Conservation (phyloP, 2,797 vertebrate species). For the Hippocampus kuda region DNA sequence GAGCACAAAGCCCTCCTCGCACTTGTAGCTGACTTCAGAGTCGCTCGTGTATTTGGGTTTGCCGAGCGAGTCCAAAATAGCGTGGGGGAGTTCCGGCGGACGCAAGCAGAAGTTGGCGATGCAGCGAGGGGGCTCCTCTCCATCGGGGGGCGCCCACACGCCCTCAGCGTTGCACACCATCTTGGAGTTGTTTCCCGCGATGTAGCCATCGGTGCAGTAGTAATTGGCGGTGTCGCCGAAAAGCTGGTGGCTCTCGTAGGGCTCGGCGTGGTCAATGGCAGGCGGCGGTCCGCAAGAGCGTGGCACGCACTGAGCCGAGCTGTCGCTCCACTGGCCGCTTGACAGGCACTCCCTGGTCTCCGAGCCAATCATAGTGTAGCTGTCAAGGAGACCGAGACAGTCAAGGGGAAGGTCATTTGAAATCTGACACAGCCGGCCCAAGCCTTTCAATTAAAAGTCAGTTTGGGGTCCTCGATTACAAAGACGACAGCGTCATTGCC, state of each 20-base stretch:
- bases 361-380: constrained; percentile 82
- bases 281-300: constrained; percentile 91
- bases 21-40: constrained; percentile 86
- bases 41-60: constrained; percentile 84
- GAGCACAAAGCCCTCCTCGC: constrained; percentile 88
- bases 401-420: background rate
- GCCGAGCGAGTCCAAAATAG: constrained; percentile 83
- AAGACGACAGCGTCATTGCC: too few species aligned
- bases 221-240: constrained; percentile 89
- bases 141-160: constrained; percentile 81
- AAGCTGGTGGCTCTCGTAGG: constrained; percentile 83
- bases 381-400: constrained; percentile 38
- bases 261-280: constrained; percentile 80
- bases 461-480: too few species aligned
- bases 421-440: background rate
- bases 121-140: constrained; percentile 73
- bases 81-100: constrained; percentile 73
- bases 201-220: constrained; percentile 90
- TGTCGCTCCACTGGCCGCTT: constrained; percentile 78
- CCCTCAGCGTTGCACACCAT: constrained; percentile 86
- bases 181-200: constrained; percentile 79
- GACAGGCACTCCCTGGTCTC: constrained; percentile 79
- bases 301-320: constrained; percentile 82
- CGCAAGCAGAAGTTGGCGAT: constrained; percentile 91
- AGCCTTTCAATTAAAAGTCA: background rate